These are phyloP conservation scores for Caenorhabditis parvicauda DNA, from an alignment of 2,888 invertebrate species.

Conservation along the genomic window DNA sequence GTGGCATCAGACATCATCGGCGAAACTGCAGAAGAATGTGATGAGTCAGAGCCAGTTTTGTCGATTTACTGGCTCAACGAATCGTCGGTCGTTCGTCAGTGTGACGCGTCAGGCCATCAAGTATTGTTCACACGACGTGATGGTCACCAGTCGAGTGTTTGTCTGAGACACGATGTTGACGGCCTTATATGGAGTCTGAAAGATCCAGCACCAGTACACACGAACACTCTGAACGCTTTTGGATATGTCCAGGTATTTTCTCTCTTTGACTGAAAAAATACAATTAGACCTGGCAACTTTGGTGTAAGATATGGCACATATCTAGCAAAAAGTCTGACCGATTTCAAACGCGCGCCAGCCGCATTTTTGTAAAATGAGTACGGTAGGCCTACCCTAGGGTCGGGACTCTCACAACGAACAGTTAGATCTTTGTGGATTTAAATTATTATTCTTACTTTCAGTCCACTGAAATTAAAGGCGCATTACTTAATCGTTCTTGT, in stretches of 20 bases:
- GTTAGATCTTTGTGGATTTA: no score
- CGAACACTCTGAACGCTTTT: constrained; percentile 39
- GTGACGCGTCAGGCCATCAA: constrained; percentile 32
- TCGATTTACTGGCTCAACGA: constrained; percentile 9
- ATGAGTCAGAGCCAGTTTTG: constrained; percentile 10
- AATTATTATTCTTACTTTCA: no score
- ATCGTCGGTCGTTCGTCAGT: constrained; percentile 7
- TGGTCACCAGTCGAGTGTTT: constrained; percentile 15
- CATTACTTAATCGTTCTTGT: no score
- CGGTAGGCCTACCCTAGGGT: no score
- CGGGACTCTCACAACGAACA: no score
- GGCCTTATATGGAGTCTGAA: constrained; percentile 35
- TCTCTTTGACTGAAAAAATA: no score
- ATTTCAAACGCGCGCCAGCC: no score
- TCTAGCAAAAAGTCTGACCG: no score
- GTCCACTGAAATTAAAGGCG: no score
- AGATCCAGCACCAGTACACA: constrained; percentile 8
- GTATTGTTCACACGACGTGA: constrained; percentile 25
- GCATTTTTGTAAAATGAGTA: no score
- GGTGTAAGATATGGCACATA: no score
- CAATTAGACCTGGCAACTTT: no score
- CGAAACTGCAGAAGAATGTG: constrained; percentile 16
- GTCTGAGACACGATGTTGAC: constrained; percentile 37
- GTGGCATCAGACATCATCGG: constrained; percentile 2
- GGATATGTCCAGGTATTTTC: constrained; percentile 42